Conservation (phyloP, 2,888 invertebrate genomes). For the Andrena fulva region DNA sequence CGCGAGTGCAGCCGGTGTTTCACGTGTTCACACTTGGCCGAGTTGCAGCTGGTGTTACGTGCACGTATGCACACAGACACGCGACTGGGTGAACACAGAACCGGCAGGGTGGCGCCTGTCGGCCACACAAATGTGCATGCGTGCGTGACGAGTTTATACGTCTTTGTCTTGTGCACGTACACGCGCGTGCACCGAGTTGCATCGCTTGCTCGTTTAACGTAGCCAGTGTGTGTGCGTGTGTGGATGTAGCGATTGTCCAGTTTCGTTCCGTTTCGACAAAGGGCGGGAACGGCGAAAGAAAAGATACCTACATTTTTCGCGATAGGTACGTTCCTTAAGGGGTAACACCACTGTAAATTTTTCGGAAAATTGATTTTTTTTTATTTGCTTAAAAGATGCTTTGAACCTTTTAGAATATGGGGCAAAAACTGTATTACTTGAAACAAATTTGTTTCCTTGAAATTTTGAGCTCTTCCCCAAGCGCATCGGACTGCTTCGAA, state of each 20-base stretch:
- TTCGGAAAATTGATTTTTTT: too few species aligned
- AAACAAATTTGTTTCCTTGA: too few species aligned
- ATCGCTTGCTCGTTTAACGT: not conserved
- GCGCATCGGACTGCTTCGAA: too few species aligned
- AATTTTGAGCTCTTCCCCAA: too few species aligned
- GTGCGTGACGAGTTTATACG: conserved; percentile 78
- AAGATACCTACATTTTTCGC: not conserved
- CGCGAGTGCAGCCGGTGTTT: conserved; percentile 49
- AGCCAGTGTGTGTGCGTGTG: not conserved
- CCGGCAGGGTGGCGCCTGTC: conserved; percentile 76
- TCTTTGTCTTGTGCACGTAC: conserved; percentile 59
- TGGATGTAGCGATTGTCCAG: not conserved
- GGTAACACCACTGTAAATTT: too few species aligned
- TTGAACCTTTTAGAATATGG: too few species aligned
- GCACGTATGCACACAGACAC: conserved; percentile 7
- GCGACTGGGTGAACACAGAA: conserved; percentile 29
- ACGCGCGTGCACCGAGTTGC: conserved; percentile 6
- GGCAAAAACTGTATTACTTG: too few species aligned
- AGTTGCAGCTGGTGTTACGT: conserved; percentile 66
- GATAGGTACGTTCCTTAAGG: not conserved
- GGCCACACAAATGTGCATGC: conserved; percentile 78
- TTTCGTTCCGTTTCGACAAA: not conserved
- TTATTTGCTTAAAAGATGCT: too few species aligned
- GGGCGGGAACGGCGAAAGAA: conserved; percentile 1
- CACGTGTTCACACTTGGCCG: conserved; percentile 61